Conservation (phyloP, 1,140 invertebrate species). For the Ceratina japonica region DNA sequence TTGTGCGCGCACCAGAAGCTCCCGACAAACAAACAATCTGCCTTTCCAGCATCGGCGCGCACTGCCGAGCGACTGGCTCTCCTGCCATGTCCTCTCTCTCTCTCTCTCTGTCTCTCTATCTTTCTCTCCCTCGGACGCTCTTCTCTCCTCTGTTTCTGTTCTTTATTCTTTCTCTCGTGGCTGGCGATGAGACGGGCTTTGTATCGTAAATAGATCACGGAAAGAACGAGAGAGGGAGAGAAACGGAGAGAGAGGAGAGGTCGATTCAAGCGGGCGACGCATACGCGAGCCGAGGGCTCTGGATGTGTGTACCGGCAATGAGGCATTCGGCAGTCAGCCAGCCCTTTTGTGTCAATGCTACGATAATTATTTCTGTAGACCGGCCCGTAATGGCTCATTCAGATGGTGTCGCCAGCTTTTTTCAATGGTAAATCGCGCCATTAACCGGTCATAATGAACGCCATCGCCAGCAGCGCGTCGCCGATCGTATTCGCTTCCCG, state of each 20-base stretch:
- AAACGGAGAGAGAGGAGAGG: background rate
- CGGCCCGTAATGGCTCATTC: constrained; percentile 78
- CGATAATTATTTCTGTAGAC: constrained; percentile 78
- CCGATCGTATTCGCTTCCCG: constrained; percentile 53
- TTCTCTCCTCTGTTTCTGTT: background rate
- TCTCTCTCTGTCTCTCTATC: background rate
- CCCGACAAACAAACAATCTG: constrained; percentile 75
- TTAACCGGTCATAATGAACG: constrained; percentile 75
- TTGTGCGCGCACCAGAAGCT: constrained; percentile 69
- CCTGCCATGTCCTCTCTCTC: background rate
- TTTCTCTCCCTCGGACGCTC: background rate
- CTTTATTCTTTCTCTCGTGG: constrained; percentile 22
- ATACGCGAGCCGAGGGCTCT: constrained; percentile 19
- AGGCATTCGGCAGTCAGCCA: constrained; percentile 52
- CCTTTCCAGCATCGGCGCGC: constrained; percentile 41
- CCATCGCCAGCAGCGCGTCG: constrained; percentile 52
- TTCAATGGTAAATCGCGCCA: constrained; percentile 76
- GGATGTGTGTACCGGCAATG: constrained; percentile 49
- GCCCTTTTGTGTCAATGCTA: constrained; percentile 63
- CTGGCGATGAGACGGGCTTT: constrained; percentile 25
- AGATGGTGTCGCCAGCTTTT: constrained; percentile 70
- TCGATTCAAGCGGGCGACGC: constrained; percentile 26
- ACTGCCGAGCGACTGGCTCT: constrained; percentile 35
- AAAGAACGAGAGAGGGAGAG: constrained; percentile 47
- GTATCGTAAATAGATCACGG: constrained; percentile 50